Base-by-base conservation (phyloP, 2,113 vertebrate genomes). In the Planiliza haematocheilus region DNA sequence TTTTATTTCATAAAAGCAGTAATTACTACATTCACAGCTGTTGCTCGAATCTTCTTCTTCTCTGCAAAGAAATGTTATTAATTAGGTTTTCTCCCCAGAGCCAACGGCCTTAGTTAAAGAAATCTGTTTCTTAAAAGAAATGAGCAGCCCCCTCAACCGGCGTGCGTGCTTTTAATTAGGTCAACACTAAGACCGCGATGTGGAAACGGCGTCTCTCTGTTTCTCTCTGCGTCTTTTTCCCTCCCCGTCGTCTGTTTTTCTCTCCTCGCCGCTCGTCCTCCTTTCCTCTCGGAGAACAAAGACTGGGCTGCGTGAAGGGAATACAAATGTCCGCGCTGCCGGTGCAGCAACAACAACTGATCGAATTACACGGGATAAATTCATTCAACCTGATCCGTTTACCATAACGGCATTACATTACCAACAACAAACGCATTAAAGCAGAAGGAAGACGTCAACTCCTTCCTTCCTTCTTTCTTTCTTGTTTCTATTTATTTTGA, bases 161-260 rank as follows among this genome's bases (percentile, higher is more conserved):
- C 55, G n/a, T 76, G 72, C 61, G 42, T 38, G 39, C 46, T 12
- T 82, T 86, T 81, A 89, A 88, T 89, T 79, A 71, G 86, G 82
- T 88, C 78, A 74, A 68, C 68, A 78, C 71, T 69, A 70, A 81
- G 60, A 62, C 76, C 17, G 41, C 71, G 56, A 67, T 17, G 4
- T 46, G 74, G 60, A 58, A 67, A 61, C 68, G 58, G 43, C 76
- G 65, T 71, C 30, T 0, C 41, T 59, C 49, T 60, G 36, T 72
- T 68, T 52, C 64, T 46, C 48, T 72, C 60, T 51, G 55, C 14
- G 12, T 17, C 52, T 61, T 57, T 56, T 36, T 48, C 14, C 50
- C 57, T 46, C 41, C n/a, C n/a, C n/a, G n/a, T 77, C 21, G n/a
- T 42, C 56, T 12, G 10, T 17, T 46, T 41, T 13, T 18, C 3